Base-by-base conservation (phyloP, 2,888 invertebrate genomes). In the Torymus tubicola region DNA sequence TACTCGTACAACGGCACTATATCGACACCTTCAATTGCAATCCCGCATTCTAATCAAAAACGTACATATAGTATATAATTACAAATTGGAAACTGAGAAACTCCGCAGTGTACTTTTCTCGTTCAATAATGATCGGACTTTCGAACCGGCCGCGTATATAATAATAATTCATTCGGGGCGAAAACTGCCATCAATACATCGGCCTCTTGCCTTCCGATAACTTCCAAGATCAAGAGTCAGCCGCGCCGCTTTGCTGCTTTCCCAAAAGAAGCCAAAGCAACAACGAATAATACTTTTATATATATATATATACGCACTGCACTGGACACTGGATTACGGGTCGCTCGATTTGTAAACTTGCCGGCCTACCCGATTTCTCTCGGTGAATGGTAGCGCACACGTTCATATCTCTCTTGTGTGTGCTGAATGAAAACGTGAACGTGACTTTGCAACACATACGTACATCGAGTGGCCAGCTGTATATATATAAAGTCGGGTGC, bases 141-240 rank as follows among this genome's bases (percentile, higher is more conserved):
- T 31, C 31, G 31, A 31, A 31, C 31, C 31, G 3, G 31, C 31
- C 31, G 31, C 31, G 31, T 3, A 3, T 31, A 31, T 31, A 31
- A 31, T 31, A 31, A 31, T 31, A 1, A 31, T 31, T 31, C 31
- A 31, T 31, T 31, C 31, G 31, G 31, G 31, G 31, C 31, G 31
- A 31, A 31, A 31, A 3, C 31, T 2, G 31, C 3, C 31, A 2
- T 31, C 31, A 8, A 31, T 31, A 31, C 3, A 1, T 31, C 31
- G 3, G 5, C 8, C 67, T 31, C 24, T 78, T 50, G 50, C 70
- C 70, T 58, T 16, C 24, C 8, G 14, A 16, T 16, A 64, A 18
- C 52, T 55, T 55, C 57, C 69, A 80, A 80, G 79, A 80, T 80
- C 79, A 80, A 74, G 74, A 69, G 53, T 64, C 74, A 21, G 58